Base-by-base conservation (phyloP, 2,888 invertebrate species). In the Quadroppia sp. region DNA sequence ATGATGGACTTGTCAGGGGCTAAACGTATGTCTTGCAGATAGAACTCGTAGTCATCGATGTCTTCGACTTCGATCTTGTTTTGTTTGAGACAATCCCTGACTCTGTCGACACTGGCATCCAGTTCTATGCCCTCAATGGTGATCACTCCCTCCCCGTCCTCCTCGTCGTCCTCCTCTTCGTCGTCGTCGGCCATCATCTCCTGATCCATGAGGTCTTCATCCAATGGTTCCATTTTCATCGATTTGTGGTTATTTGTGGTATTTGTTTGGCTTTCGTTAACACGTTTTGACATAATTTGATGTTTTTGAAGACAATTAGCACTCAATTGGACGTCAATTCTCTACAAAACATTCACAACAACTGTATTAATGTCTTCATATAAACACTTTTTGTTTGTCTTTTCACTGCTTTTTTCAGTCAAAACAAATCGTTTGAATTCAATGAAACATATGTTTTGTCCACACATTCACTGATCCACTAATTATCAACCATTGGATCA, bases 121-220 rank as follows among this genome's bases (percentile, higher is more conserved):
- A 76, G 36, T 42, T 75, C 74, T 9, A 76, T 67, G 20, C 71
- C 73, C 53, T 76, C 76, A 42, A 76, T 71, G 13, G 76, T 75
- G 11, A 75, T 75, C 4, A 73, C 71, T 36, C 61, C 67, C 28
- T 71, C 71, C 2, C 64, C 67, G 13, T 75, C 71, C 2, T 64
- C 67, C 6, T 75, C 76, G 53, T 76, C 76, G 9, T 76, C 76
- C 13, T 72, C 71, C 20, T 76, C 76, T 50, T 76, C 76, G 13
- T 75, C 75, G 15, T 74, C 75, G 4, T 74, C 75, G 20, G 11
- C 61, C 13, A 53, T 69, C n/a, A 64, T 61, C 11, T 59, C 36
- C 9, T 74, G 36, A 50, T 50, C 50, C 6, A 20, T 17, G 6
- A 50, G 6, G n/a, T 50, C 50, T 17, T 50, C 30, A 1, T 64